Evolutionary conservation across 2,888 invertebrate species (phyloP), one percentile per base, ranked within the genome.

Genomic region (Acleris sparsana): DNA sequence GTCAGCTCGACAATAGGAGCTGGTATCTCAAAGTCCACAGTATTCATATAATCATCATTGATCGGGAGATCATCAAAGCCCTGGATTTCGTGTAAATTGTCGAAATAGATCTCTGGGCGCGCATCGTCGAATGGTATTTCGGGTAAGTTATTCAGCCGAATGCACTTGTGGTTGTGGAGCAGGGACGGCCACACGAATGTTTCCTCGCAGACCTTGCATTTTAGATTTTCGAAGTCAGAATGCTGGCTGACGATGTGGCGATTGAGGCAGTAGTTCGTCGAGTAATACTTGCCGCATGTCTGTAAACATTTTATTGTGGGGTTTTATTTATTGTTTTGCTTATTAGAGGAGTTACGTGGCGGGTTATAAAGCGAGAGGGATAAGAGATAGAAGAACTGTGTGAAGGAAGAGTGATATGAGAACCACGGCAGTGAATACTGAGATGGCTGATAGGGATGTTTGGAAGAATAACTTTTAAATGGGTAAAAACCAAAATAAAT

Each of bases 11-110:
- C 88, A 0, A 88, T 77, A 0, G 91, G 90, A 0, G 84, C 85
- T 0, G 91, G 90, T 64, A 91, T 87, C 20, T 89, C 89, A 76
- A 88, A 89, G 64, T 90, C 89, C 0, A 87, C 70, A 0, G 75
- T 67, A 46, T 83, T 78, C 74, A 83, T 75, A 57, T 86, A 87
- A 63, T 87, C 82, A 52, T 83, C 83, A 0, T 57, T 63, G 6
- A 84, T 80, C 22, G 78, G 82, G 0, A 86, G 69, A 18, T 85
- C 83, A 63, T 88, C 84, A 13, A 86, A 79, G 0, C 74, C 78
- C 2, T 79, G 77, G 0, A 80, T 72, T 3, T 80, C 75, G 2
- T 79, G 70, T 0, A 79, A 60, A 17, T 88, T 85, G 5, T 88
- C 85, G 39, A 89, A 85, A 33, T 84, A 80, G 2, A 88, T 84